Conservation (phyloP, 2,113 vertebrate species). For the Proterorhinus semilunaris region DNA sequence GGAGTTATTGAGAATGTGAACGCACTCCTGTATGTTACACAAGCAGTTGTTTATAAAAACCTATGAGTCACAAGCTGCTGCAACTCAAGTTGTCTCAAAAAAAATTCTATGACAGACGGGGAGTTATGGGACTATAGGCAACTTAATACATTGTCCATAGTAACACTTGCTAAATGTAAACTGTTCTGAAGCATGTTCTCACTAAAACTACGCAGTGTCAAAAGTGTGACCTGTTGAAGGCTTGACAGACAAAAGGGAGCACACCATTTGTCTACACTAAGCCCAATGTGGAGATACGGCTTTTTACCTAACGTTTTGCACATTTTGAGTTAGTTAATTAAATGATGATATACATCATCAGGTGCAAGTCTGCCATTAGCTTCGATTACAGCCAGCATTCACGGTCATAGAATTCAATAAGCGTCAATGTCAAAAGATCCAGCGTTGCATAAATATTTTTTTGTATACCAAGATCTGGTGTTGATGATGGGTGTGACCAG, state of each 20-base stretch:
- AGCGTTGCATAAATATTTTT: no score
- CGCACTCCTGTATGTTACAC: constrained; percentile 23
- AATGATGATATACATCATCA: no score
- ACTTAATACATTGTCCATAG: constrained; percentile 25
- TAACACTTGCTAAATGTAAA: constrained; percentile 8
- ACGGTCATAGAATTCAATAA: no score
- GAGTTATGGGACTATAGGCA: not conserved
- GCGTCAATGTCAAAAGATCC: no score
- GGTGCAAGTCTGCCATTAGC: no score
- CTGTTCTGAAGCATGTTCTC: not conserved
- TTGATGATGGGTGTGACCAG: no score
- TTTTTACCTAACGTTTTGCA: no score
- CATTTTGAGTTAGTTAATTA: no score
- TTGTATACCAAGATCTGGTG: no score
- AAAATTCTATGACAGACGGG: constrained; percentile 17
- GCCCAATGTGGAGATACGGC: not conserved
- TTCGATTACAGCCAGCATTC: no score
- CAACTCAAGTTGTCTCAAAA: constrained; percentile 12
- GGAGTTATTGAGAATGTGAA: constrained; percentile 23
- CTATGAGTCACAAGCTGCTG: constrained; percentile 44
- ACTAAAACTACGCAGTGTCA: not conserved
- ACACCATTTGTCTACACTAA: not conserved
- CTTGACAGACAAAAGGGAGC: not conserved
- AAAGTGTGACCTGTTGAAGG: not conserved
- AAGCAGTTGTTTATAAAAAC: constrained; percentile 27